phyloP scores from a whole-genome alignment of 1,140 invertebrate species.

The Drosophila carrolli region DNA sequence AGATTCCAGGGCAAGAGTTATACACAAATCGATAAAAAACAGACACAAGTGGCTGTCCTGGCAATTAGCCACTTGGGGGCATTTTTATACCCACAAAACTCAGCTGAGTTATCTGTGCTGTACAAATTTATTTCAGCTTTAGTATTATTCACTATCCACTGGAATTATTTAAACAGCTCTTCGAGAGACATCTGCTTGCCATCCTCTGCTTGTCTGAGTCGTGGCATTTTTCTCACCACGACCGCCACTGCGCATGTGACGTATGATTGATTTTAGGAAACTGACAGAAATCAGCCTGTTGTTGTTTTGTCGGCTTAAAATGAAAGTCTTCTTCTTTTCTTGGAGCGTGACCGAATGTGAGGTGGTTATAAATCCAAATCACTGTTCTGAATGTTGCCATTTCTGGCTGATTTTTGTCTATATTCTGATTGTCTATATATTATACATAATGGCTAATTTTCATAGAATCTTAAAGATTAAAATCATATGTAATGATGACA shows the following conservation, averaged over 20 bases:
- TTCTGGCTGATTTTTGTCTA: too few species aligned
- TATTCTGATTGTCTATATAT: too few species aligned
- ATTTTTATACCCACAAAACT: background rate
- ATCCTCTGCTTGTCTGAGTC: constrained; percentile 21
- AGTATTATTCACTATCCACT: constrained; percentile 10
- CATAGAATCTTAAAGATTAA: too few species aligned
- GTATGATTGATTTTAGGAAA: constrained; percentile 68
- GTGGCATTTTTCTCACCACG: constrained; percentile 48
- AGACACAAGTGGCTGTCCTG: constrained; percentile 53
- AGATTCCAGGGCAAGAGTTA: constrained; percentile 10
- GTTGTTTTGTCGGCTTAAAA: constrained; percentile 23
- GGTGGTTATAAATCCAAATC: background rate
- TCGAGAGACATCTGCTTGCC: constrained; percentile 29
- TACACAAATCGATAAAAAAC: constrained; percentile 68
- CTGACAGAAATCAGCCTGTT: constrained; percentile 30
- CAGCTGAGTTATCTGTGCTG: background rate
- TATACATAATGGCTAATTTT: too few species aligned
- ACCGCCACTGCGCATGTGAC: constrained; percentile 65
- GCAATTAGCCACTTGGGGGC: constrained; percentile 7
- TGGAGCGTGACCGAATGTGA: constrained; percentile 17
- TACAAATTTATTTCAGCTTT: background rate
- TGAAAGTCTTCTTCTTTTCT: constrained; percentile 16
- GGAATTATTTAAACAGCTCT: constrained; percentile 22
- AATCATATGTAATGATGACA: too few species aligned
- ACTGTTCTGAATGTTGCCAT: too few species aligned